Evolutionary conservation across 1,140 invertebrate species (phyloP), one percentile per base, ranked within the genome.

Genomic region (Drosophila tristis): DNA sequence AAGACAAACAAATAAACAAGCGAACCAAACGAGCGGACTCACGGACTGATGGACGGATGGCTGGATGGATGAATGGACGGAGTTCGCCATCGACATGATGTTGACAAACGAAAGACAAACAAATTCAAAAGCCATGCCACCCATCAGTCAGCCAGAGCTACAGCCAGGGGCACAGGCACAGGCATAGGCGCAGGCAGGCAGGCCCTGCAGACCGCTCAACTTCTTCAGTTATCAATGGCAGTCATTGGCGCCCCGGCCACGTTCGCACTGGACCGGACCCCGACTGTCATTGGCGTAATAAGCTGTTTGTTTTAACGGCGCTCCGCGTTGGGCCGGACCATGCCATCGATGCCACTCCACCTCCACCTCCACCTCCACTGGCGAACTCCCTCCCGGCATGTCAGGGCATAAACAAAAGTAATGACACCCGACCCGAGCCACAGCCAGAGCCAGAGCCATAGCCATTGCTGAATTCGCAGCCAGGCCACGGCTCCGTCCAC

Each of bases 261-360:
- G 50, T 35, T 48, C 48, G 26, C 35, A 5, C 11, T 13, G 35
- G 35, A 39, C 35, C 35, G 44, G 20, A 35, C 23, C 47, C 63
- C 56, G 31, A 80, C 65, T 91, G 74, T 78, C 74, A 91, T 91
- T 90, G 85, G 78, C 72, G 59, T 79, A 87, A 90, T 91, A 90
- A 91, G 78, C 81, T 82, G 86, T 91, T 91, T 91, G 79, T 74
- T 85, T 91, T 91, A 91, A 91, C 81, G 90, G 82, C 81, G 51
- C 68, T 80, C 55, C 58, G 55, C 56, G 50, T 53, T 63, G 43
- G 74, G 44, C 70, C n/a, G 42, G 64, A 25, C 23, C 23, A 25
- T 25, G 23, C 23, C 23, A 25, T 25, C 23, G 23, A 25, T 25
- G 23, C 64, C 39, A 48, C 9, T 9, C 56, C 35, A 39, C 11